Conservation (phyloP, 2,888 invertebrate species). For the Pecten maximus region DNA sequence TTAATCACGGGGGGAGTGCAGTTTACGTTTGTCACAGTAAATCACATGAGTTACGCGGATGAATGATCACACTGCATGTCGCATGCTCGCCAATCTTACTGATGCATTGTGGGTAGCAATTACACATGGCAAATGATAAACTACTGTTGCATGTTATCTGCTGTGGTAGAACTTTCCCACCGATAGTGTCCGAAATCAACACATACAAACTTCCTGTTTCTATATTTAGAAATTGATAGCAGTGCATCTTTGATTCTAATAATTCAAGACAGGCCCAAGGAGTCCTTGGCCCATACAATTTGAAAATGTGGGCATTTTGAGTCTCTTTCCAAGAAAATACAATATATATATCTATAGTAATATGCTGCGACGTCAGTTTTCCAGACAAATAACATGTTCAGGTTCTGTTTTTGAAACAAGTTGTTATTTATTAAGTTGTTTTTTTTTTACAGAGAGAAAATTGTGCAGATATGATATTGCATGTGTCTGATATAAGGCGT, state of each 20-base stretch:
- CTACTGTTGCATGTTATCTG: background rate
- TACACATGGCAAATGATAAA: background rate
- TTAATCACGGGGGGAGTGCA: background rate
- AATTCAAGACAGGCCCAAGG: background rate
- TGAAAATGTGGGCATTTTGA: background rate
- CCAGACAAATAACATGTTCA: too few species aligned
- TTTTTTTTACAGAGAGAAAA: background rate
- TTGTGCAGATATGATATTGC: background rate
- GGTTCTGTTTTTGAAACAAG: too few species aligned
- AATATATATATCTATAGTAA: too few species aligned
- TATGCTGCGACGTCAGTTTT: too few species aligned
- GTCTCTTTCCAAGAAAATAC: background rate
- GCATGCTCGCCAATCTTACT: background rate
- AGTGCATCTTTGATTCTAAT: background rate
- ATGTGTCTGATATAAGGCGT: background rate
- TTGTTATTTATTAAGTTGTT: background rate
- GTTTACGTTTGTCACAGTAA: slow-evolving; percentile 20
- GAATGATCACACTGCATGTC: background rate
- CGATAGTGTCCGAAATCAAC: background rate
- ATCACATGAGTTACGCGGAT: background rate
- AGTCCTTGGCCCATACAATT: background rate
- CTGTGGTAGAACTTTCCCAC: background rate
- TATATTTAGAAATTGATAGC: too few species aligned
- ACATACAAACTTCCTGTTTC: background rate
- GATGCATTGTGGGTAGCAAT: slow-evolving; percentile 5